Evolutionary conservation across 2,888 invertebrate species (phyloP).

Genomic region (Morpho helenor): DNA sequence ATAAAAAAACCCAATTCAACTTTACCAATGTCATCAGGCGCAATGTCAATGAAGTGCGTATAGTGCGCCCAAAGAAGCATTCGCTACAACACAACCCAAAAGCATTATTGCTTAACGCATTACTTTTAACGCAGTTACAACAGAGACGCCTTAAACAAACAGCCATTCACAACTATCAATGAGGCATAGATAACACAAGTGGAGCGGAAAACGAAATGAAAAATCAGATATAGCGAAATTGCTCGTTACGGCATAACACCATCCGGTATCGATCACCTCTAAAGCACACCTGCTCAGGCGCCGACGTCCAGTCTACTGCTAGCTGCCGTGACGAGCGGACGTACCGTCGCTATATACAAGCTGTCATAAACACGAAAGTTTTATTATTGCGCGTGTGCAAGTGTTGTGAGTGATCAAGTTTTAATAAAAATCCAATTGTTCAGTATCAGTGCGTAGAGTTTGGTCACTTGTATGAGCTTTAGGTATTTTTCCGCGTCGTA

Average conservation of each 20-base stretch:
- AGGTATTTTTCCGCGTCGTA: no score
- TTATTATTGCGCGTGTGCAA: no score
- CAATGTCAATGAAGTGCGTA: no score
- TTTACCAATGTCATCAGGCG: no score
- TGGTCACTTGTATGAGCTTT: no score
- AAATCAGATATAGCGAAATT: slow-evolving; percentile 15
- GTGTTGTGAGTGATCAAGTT: no score
- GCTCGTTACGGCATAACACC: slow-evolving; percentile 41
- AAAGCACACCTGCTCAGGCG: slow-evolving; percentile 51
- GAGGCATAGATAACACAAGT: slow-evolving; percentile 14
- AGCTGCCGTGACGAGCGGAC: slow-evolving; percentile 18
- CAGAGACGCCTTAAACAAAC: background rate
- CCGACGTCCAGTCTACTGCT: slow-evolving; percentile 41
- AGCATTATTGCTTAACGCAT: no score
- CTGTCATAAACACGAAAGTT: background rate
- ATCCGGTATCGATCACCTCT: slow-evolving; percentile 48
- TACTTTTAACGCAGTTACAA: slow-evolving; percentile 17
- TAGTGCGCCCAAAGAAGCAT: no score
- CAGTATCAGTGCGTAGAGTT: no score
- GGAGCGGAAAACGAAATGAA: slow-evolving; percentile 15
- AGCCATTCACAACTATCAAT: background rate
- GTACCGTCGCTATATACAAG: slow-evolving; percentile 7
- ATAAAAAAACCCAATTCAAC: no score
- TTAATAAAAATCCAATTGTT: no score
- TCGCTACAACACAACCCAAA: no score